Conservation (phyloP, 2,113 vertebrate species). For the Cyprinodon tularosa region DNA sequence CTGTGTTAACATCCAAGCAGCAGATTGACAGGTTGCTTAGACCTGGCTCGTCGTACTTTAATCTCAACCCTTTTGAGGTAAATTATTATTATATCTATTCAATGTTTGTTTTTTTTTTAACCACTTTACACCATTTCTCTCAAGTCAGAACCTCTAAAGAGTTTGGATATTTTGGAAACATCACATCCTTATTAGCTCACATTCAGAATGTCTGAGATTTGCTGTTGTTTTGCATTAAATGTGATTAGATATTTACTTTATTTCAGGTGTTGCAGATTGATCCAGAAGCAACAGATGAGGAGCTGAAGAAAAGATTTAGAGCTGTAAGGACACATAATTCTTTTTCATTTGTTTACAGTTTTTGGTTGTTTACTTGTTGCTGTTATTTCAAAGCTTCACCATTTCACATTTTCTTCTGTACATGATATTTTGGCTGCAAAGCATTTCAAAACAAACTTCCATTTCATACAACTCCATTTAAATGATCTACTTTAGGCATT, state of each 20-base stretch:
- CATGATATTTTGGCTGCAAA: no score
- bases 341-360: no score
- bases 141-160: no score
- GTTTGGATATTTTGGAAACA: no score
- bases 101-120: not conserved
- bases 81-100: not conserved
- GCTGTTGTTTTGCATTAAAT: not conserved
- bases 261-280: slow-evolving; percentile 92
- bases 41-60: slow-evolving; percentile 96
- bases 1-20: slow-evolving; percentile 96
- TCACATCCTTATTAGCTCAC: no score
- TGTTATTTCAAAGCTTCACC: not conserved
- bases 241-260: not conserved
- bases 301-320: slow-evolving; percentile 96
- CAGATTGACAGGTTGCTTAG: slow-evolving; percentile 95
- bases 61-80: slow-evolving; percentile 97
- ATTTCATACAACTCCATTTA: no score
- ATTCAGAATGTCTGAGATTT: not conserved
- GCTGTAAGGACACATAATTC: slow-evolving; percentile 79
- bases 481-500: no score
- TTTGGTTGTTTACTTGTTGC: not conserved
- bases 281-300: slow-evolving; percentile 95
- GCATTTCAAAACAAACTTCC: no score
- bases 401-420: no score
- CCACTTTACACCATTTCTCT: not conserved